Evolutionary conservation across 1,140 invertebrate genomes (phyloP).

Genomic region (Temnothorax nylanderi): DNA sequence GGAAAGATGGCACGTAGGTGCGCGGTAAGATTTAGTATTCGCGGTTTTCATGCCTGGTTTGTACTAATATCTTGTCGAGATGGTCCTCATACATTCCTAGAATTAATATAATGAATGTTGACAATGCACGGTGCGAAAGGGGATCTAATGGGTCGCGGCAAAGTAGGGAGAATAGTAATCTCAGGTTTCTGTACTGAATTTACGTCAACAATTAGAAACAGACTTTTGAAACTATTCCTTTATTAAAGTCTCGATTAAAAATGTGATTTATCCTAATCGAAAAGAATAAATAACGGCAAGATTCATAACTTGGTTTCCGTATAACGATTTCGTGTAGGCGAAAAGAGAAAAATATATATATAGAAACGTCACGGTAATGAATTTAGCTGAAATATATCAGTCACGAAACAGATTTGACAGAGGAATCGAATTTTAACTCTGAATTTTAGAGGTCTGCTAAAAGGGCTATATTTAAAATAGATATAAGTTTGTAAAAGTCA

Average conservation of each 20-base stretch:
- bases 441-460: neutral
- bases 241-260: neutral
- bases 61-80: conserved; percentile 64
- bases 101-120: conserved; percentile 68
- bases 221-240: neutral
- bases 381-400: neutral
- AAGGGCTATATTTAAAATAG: neutral
- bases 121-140: neutral
- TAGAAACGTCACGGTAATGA: neutral
- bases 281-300: neutral
- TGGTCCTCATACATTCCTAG: conserved; percentile 51
- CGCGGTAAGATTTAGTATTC: conserved; percentile 60
- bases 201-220: neutral
- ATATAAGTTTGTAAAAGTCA: neutral
- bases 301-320: neutral
- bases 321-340: neutral
- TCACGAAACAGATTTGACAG: neutral
- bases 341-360: neutral
- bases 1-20: conserved; percentile 28
- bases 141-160: neutral
- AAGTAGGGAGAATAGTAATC: neutral
- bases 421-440: neutral
- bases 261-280: neutral
- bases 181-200: neutral
- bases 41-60: conserved; percentile 58